Conservation (phyloP, 2,113 vertebrate species). For the Eira barbara region DNA sequence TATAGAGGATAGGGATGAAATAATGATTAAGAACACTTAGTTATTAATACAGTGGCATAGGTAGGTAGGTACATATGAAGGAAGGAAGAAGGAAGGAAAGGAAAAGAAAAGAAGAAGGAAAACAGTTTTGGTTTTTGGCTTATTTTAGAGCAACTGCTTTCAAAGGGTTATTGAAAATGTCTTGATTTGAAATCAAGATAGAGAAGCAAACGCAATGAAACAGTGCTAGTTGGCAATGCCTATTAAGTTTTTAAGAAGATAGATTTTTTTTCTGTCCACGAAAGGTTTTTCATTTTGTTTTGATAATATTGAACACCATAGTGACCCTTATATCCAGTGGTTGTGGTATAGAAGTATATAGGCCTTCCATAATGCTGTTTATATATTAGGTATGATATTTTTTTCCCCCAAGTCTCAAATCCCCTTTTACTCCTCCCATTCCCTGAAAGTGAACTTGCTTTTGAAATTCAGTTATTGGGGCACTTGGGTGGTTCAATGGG, state of each 20-base stretch:
- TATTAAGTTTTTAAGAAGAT: background rate
- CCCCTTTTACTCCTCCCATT: background rate
- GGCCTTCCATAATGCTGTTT: background rate
- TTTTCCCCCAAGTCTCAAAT: background rate
- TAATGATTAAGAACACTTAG: background rate
- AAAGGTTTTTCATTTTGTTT: background rate
- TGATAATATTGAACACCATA: background rate
- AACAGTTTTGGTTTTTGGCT: background rate
- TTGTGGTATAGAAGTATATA: background rate
- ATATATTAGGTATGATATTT: background rate
- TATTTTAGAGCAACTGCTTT: background rate
- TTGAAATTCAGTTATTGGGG: background rate
- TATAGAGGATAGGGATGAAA: background rate
- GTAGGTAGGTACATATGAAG: background rate
- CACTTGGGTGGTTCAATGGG: too few relatives aligned
- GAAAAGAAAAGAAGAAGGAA: background rate
- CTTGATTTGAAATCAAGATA: background rate
- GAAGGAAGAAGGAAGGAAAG: background rate
- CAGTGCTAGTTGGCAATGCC: background rate
- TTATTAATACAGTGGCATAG: too few relatives aligned
- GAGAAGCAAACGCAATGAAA: background rate
- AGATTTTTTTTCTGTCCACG: background rate
- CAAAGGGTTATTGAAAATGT: background rate
- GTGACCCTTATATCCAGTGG: background rate
- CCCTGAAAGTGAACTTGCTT: background rate